Conservation (phyloP, 1,140 invertebrate genomes). For the Temnothorax curvispinosus region DNA sequence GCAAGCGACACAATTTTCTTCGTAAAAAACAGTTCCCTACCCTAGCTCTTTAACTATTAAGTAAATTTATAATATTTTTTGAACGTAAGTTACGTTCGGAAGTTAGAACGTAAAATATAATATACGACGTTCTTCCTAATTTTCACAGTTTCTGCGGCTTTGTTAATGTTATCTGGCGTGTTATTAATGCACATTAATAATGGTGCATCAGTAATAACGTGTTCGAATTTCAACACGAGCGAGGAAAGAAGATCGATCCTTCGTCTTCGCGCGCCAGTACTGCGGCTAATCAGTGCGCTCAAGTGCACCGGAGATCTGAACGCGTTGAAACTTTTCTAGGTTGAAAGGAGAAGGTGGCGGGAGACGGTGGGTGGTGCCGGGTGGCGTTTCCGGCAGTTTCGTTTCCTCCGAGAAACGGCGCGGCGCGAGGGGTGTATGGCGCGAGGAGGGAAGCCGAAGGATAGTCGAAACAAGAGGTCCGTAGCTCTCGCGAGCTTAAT, state of each 20-base stretch:
- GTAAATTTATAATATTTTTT: background rate
- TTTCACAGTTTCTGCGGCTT: background rate
- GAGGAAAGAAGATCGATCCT: background rate
- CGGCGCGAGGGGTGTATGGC: background rate
- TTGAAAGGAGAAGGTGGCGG: constrained; percentile 8
- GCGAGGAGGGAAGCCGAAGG: background rate
- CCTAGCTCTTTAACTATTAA: background rate
- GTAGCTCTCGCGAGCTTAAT: constrained; percentile 58
- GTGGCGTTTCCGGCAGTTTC: constrained; percentile 63
- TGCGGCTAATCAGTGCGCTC: constrained; percentile 28
- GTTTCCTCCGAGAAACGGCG: constrained; percentile 47
- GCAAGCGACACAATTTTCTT: too few species aligned
- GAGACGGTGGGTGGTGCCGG: background rate
- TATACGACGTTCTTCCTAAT: background rate
- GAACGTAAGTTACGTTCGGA: too few species aligned
- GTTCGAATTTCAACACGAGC: background rate
- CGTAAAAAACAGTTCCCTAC: background rate
- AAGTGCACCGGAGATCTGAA: constrained; percentile 19
- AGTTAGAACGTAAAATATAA: background rate
- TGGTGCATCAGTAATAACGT: background rate
- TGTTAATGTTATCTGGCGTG: background rate
- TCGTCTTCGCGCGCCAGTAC: background rate
- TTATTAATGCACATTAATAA: background rate
- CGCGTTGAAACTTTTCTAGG: constrained; percentile 56
- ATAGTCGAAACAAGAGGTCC: constrained; percentile 28